Base-by-base conservation (phyloP, 1,140 invertebrate genomes). In the Cyrtorhinus lividipennis region DNA sequence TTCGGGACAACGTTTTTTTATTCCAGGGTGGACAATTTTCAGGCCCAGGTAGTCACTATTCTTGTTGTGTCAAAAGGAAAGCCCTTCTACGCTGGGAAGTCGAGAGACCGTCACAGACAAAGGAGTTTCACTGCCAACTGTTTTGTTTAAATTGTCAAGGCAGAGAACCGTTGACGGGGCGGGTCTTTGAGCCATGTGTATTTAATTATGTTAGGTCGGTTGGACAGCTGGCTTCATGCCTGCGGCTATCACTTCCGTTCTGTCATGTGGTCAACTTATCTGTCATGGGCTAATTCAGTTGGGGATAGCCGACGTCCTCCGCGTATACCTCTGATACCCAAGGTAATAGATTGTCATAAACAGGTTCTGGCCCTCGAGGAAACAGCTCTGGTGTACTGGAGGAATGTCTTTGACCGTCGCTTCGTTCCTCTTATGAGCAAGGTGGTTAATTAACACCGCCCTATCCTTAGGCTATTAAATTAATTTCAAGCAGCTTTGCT, bases 261-360 rank as follows among this genome's bases (percentile, higher is more conserved):
- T 53, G 48, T 53, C 48, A 53, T 53, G 48, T 53, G 48, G 48
- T 53, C 48, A 53, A 53, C 48, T 53, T 53, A 53, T 53, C 48
- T 53, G 48, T 53, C 48, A 53, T 13, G 48, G 48, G 48, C 48
- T 20, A 53, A 53, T 53, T 53, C 48, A 53, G 18, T 20, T 53
- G 48, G 20, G 20, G 48, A 20, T 15, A 38, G 15, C 30, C 15
- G 5, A 5, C 30, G 48, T 5, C 48, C 18, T 20, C 48, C 48
- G 8, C 48, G 48, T 53, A 13, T 22, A 53, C 48, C 48, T 53
- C 20, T 53, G 48, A 53, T 53, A 20, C 12, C n/a, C 38, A 44
- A n/a, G 38, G 38, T 53, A 53, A 53, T 53, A 53, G 48, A 53
- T 53, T 53, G 48, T 53, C 48, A 53, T 53, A 53, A 53, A 53